These are phyloP conservation scores for Coptodon bakossiorum DNA, from an alignment of 2,113 vertebrate genomes.

Conservation along the genomic window DNA sequence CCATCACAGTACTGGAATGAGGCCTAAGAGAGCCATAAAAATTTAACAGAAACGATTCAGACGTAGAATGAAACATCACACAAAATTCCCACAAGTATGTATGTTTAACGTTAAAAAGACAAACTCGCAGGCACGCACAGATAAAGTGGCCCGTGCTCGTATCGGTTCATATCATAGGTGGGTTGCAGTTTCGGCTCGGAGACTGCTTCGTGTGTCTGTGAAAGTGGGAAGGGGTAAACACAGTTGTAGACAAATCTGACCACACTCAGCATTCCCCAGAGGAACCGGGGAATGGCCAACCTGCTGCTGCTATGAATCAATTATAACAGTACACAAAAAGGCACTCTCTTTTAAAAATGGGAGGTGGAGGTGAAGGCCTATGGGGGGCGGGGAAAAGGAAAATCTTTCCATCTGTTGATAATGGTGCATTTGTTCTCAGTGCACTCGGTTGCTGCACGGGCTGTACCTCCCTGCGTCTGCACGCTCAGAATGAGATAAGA, in stretches of 20 bases:
- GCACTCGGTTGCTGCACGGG: background rate
- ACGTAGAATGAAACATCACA: background rate
- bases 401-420: conserved; percentile 33
- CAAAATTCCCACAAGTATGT: background rate
- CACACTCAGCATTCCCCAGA: conserved; percentile 13
- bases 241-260: conserved; percentile 24
- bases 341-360: conserved; percentile 40
- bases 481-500: background rate
- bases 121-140: background rate
- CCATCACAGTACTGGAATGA: conserved; percentile 13
- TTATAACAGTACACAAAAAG: conserved; percentile 47
- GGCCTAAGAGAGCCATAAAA: conserved; percentile 38
- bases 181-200: background rate
- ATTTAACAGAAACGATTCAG: conserved; percentile 26
- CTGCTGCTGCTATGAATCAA: conserved; percentile 44
- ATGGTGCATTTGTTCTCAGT: background rate
- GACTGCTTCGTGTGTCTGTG: background rate
- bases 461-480: background rate
- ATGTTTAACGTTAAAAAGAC: background rate
- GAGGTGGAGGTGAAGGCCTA: conserved; percentile 17
- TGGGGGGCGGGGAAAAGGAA: background rate
- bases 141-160: background rate
- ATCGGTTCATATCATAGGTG: conserved; percentile 10
- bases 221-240: conserved; percentile 26
- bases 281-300: background rate